Percentiles rank a stretch among this genome's conserved stretches.
These are phyloP conservation scores for Anadara kagoshimensis DNA, from an alignment of 1,140 invertebrate genomes.

Conservation along the genomic window DNA sequence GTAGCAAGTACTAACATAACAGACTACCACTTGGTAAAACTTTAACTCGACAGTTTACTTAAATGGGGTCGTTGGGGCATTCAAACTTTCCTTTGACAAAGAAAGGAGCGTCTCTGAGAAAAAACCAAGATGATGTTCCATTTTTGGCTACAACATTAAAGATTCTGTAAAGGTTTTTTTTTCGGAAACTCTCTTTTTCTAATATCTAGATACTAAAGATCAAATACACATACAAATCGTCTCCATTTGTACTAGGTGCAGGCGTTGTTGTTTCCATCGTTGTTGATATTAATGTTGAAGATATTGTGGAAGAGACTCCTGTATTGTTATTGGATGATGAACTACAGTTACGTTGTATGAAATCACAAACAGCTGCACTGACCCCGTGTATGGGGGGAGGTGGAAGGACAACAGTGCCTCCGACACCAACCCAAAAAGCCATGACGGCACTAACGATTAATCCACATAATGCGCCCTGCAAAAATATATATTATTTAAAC, in stretches of 20 bases:
- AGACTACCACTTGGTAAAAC: too few relatives aligned
- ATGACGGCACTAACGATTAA: conserved; percentile 81
- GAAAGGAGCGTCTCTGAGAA: too few relatives aligned
- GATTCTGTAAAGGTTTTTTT: background rate
- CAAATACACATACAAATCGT: conserved; percentile 23
- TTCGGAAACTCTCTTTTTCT: background rate
- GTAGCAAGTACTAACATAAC: too few relatives aligned
- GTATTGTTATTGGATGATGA: background rate
- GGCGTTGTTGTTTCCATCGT: conserved; percentile 6
- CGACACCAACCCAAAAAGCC: conserved; percentile 87
- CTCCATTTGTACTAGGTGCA: conserved; percentile 6
- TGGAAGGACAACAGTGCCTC: conserved; percentile 71
- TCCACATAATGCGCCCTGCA: conserved; percentile 85
- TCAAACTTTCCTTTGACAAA: too few relatives aligned
- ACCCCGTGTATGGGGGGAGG: conserved; percentile 42
- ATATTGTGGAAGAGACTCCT: background rate
- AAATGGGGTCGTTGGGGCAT: too few relatives aligned
- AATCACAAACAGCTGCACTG: conserved; percentile 36
- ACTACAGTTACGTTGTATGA: conserved; percentile 30
- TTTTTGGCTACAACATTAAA: too few relatives aligned
- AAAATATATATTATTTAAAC: too few relatives aligned
- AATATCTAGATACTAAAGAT: background rate
- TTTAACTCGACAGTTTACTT: too few relatives aligned
- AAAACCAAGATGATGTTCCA: background rate
- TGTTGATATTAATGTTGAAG: background rate